These are phyloP conservation scores for Catharus fuscescens DNA, from an alignment of 2,113 vertebrate genomes.

Conservation along the genomic window DNA sequence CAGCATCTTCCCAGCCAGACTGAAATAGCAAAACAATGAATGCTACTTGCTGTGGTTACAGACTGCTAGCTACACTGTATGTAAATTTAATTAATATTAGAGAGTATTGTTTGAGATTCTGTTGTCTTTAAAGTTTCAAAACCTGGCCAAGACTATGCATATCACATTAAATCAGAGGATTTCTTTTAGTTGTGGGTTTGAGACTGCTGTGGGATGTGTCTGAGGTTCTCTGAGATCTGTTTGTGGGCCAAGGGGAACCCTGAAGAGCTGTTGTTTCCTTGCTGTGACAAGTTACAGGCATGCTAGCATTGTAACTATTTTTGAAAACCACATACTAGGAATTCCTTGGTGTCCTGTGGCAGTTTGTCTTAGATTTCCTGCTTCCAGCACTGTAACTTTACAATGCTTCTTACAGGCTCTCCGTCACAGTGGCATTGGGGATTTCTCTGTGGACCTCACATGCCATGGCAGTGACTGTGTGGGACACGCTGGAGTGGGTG, in stretches of 20 bases:
- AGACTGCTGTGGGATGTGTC: background rate
- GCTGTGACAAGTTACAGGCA: background rate
- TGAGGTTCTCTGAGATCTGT: background rate
- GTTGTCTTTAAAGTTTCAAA: background rate
- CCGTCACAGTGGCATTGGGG: fast-evolving
- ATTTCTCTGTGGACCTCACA: background rate
- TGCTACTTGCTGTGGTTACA: background rate
- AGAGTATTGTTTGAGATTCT: background rate
- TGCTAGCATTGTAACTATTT: background rate
- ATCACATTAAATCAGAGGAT: background rate
- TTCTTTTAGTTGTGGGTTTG: background rate
- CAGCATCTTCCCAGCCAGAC: background rate
- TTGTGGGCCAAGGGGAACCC: background rate
- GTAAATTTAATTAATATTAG: background rate
- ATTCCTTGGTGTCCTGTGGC: background rate
- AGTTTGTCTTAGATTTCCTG: background rate
- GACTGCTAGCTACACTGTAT: background rate
- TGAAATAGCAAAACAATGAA: background rate
- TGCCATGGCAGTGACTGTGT: fast-evolving
- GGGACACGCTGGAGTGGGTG: fast-evolving
- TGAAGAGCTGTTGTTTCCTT: background rate
- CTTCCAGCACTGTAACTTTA: background rate
- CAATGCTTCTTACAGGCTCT: background rate
- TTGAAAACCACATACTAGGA: background rate
- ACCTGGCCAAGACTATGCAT: background rate